Conservation (phyloP, 2,797 vertebrate species). For the Acipenser oxyrinchus region DNA sequence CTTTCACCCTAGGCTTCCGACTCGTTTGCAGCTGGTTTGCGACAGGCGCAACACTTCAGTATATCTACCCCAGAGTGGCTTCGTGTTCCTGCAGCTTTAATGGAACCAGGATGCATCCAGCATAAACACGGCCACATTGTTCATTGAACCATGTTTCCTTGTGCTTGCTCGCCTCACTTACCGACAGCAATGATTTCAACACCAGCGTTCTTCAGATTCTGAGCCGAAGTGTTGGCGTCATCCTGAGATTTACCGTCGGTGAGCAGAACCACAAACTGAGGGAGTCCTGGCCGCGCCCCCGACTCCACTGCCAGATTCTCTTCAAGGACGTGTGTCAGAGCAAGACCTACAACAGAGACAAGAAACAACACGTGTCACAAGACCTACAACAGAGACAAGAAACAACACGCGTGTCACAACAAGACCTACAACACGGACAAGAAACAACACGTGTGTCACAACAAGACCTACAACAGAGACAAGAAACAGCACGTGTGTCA, state of each 20-base stretch:
- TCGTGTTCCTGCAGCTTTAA: too few species aligned
- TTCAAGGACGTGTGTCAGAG: constrained; percentile 77
- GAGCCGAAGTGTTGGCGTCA: constrained; percentile 66
- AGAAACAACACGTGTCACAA: not conserved
- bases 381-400: too few species aligned
- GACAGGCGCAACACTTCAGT: too few species aligned
- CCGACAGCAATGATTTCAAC: constrained; percentile 86
- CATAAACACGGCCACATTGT: not conserved
- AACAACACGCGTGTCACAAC: too few species aligned
- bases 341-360: constrained; percentile 62
- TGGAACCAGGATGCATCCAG: not conserved
- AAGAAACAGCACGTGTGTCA: too few species aligned
- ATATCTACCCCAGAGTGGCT: not conserved
- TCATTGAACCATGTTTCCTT: not conserved
- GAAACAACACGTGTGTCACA: too few species aligned
- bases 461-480: too few species aligned
- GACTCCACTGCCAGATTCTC: constrained; percentile 69
- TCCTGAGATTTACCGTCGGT: constrained; percentile 96
- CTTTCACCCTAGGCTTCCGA: too few species aligned
- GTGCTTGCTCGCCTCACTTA: constrained; percentile 44
- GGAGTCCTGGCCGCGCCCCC: constrained; percentile 57
- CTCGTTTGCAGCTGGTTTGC: not conserved
- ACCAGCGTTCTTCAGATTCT: constrained; percentile 65
- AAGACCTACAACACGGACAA: too few species aligned
- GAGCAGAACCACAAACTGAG: constrained; percentile 71